A percentile compares a stretch with the other conserved stretches of the same genome.
These are phyloP conservation scores for Goniozus legneri DNA, from an alignment of 1,140 invertebrate species.

Conservation along the genomic window DNA sequence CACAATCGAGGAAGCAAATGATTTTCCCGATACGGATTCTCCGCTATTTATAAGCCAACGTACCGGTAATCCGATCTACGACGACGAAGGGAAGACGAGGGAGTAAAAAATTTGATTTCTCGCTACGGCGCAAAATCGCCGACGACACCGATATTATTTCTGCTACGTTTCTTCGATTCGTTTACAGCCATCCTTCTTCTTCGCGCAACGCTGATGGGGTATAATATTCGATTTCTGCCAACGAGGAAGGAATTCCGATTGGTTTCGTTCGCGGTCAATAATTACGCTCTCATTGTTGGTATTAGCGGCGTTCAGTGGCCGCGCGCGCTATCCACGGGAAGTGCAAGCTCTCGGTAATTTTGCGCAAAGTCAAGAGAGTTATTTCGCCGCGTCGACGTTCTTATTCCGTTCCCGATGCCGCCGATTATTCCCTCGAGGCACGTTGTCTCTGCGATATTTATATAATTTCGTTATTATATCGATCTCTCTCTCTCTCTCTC, in stretches of 20 bases:
- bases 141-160: background rate
- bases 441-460: background rate
- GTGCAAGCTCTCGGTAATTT: slow-evolving; percentile 2
- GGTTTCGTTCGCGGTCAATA: background rate
- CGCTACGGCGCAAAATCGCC: background rate
- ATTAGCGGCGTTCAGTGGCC: slow-evolving; percentile 24
- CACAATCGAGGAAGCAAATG: no score
- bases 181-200: background rate
- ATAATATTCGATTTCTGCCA: background rate
- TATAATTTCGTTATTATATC: background rate
- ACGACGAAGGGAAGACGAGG: background rate
- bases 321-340: slow-evolving; percentile 8
- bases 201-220: no score
- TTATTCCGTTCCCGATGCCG: no score
- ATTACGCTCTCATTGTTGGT: slow-evolving; percentile 11
- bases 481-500: background rate
- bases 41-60: background rate
- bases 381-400: slow-evolving; percentile 18
- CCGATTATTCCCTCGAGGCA: background rate
- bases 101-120: background rate
- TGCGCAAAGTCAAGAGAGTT: slow-evolving; percentile 5
- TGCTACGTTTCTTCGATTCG: background rate
- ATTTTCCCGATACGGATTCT: no score
- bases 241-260: slow-evolving; percentile 5
- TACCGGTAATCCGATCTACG: background rate